Evolutionary conservation across 1,140 invertebrate genomes (phyloP), one percentile per base, ranked within the genome.

Genomic region (Steinernema khuongi): DNA sequence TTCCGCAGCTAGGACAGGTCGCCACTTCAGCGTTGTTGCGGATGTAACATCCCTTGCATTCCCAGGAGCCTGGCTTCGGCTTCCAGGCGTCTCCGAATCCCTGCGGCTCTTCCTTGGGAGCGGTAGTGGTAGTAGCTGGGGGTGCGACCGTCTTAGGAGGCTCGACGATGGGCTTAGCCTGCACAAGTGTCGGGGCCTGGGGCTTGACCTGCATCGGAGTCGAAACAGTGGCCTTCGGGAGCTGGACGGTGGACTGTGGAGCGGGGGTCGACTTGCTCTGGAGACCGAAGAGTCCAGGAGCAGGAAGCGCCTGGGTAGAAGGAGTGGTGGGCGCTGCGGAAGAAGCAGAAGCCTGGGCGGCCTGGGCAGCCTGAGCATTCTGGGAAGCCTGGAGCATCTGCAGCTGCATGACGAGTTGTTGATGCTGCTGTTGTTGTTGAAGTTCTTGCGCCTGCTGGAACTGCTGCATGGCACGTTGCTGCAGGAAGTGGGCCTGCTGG

Each of bases 1-100:
- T 74, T 11, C 72, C 72, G 28, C 72, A 74, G 29, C 29, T 28
- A 14, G 31, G 4, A 29, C 72, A 74, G 2, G 28, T 72, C 11
- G 70, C 30, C 30, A 74, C 72, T 0, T 29, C 31, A n/a, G 71
- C 72, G 11, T 28, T n/a, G 1, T 74, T 29, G 29, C 72, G 72
- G 72, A 31, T 26, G 70, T 74, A 74, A 70, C 72, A 74, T 69
- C 68, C 70, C 26, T 36, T 31, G 41, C 72, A 74, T 17, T 74
- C 72, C 72, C 72, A 74, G 31, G 30, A 30, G 18, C 70, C 72
- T 4, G 71, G 36, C 70, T 74, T 75, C 28, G 28, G 28, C 72
- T 68, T 74, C 29, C 30, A 74, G 14, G 74, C n/a, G 29, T 26
- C 72, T 0, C 72, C 72, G 31, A 32, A 74, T 29, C 28, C 72